Percentiles rank a stretch among this genome's conserved stretches.
phyloP scores from a whole-genome alignment of 2,797 vertebrate genomes.

The Mionectes olivaceus region DNA sequence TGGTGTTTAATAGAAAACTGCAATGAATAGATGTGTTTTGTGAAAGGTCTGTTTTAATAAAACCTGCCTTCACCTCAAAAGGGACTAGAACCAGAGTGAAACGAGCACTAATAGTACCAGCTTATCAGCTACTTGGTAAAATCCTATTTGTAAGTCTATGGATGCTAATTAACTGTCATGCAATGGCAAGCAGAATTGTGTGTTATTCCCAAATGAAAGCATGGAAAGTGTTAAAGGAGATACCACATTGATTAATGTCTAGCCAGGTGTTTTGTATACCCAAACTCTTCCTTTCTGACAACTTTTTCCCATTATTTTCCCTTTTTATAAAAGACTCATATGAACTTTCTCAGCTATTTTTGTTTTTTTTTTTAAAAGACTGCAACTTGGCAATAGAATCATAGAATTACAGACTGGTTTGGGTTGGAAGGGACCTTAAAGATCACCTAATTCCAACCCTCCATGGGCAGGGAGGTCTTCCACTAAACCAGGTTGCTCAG shows the following conservation, averaged over 20 bases:
- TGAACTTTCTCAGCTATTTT: neutral
- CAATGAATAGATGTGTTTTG: neutral
- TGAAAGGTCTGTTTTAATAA: slow-evolving; percentile 4
- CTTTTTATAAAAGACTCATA: neutral
- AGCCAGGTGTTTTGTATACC: neutral
- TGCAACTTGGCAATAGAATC: neutral
- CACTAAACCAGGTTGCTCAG: neutral
- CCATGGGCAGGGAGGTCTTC: neutral
- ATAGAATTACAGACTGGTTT: neutral
- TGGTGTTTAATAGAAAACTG: neutral
- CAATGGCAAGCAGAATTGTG: neutral
- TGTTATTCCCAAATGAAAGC: neutral
- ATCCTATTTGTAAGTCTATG: neutral
- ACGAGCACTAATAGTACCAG: neutral
- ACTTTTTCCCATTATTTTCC: neutral
- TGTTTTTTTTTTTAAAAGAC: neutral
- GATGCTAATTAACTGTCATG: slow-evolving; percentile 36
- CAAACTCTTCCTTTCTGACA: neutral
- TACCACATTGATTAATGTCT: neutral
- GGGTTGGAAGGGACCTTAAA: neutral
- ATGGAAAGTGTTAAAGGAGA: slow-evolving; percentile 9
- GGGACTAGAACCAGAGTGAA: neutral
- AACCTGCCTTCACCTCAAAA: slow-evolving; percentile 3
- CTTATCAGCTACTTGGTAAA: neutral
- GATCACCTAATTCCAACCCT: neutral